phyloP scores from a whole-genome alignment of 1,140 invertebrate genomes.

The Leptopilina boulardi region DNA sequence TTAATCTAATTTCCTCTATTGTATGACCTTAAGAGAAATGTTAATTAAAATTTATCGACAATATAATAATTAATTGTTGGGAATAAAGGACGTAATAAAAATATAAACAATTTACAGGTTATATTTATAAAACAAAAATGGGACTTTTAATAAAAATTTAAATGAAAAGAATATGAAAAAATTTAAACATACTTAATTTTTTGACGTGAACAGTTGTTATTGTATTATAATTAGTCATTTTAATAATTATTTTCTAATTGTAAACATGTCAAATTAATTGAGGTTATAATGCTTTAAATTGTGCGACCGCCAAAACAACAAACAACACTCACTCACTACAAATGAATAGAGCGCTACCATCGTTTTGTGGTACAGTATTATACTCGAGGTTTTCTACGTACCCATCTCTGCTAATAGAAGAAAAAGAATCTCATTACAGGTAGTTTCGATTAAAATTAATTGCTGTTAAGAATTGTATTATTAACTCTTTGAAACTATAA shows the following conservation, averaged over 20 bases:
- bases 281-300: background rate
- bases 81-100: slow-evolving; percentile 9
- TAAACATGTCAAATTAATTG: slow-evolving; percentile 35
- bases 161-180: slow-evolving; percentile 22
- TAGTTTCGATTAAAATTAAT: no score
- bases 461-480: no score
- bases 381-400: no score
- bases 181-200: slow-evolving; percentile 54
- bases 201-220: slow-evolving; percentile 52
- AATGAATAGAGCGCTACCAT: no score
- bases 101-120: slow-evolving; percentile 6
- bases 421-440: no score
- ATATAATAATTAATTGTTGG: background rate
- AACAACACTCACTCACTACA: background rate
- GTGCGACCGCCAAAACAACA: slow-evolving; percentile 19
- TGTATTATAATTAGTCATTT: slow-evolving; percentile 45
- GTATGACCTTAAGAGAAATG: slow-evolving; percentile 63
- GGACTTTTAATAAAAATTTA: background rate
- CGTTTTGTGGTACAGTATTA: no score
- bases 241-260: slow-evolving; percentile 27
- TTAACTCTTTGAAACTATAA: no score
- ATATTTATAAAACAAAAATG: background rate
- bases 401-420: no score
- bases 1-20: slow-evolving; percentile 69
- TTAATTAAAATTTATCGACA: slow-evolving; percentile 7